Evolutionary conservation across 2,113 vertebrate genomes (phyloP).

Genomic region (Chloropsis cyanopogon): DNA sequence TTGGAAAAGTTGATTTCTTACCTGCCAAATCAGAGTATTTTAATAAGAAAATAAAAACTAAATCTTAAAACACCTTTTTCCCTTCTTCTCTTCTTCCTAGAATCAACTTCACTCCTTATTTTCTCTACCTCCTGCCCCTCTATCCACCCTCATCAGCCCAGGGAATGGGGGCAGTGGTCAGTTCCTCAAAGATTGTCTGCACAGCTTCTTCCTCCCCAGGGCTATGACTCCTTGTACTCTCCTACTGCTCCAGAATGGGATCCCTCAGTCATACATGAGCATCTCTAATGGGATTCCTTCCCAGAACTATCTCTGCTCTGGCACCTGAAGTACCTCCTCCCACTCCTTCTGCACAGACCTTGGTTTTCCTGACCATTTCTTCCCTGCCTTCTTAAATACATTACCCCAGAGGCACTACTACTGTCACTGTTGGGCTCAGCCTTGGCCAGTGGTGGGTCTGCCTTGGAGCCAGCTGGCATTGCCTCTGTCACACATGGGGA

Average conservation of each 20-base stretch:
- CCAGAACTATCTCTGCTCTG: not conserved
- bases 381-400: not conserved
- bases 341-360: too few relatives aligned
- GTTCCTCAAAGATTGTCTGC: not conserved
- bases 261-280: not conserved
- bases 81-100: not conserved
- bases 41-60: not conserved
- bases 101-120: not conserved
- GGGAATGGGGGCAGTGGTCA: not conserved
- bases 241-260: not conserved
- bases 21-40: not conserved
- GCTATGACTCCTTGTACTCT: not conserved
- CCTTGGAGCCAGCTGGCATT: not conserved
- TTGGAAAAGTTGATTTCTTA: not conserved
- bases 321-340: not conserved
- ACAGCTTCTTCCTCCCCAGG: not conserved
- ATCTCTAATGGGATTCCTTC: not conserved
- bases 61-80: not conserved
- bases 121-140: not conserved
- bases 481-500: not conserved
- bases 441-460: not conserved
- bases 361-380: not conserved
- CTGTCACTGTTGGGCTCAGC: accelerated
- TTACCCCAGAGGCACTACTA: not conserved
- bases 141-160: not conserved